Evolutionary conservation across 2,888 invertebrate genomes (phyloP), one percentile per base, ranked within the genome.

Genomic region (Protodeltote pygarga): DNA sequence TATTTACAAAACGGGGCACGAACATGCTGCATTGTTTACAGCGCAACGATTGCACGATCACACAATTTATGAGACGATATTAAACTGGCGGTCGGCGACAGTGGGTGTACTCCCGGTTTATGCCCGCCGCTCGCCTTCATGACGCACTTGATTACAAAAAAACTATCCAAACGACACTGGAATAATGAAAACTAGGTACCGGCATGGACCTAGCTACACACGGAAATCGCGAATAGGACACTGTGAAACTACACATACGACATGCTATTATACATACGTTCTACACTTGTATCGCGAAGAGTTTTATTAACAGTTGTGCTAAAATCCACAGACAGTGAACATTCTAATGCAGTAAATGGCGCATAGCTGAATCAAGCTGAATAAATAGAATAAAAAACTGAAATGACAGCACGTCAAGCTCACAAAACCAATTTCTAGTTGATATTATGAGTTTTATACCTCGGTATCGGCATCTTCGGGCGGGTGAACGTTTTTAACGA

Each of bases 281-380:
- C 75, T 77, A 75, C 78, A 82, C 79, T 76, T 71, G 61, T 68
- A 64, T 65, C 63, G 61, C 65, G 69, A 57, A 46, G 65, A 61
- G 77, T 77, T 82, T 79, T 80, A 81, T 82, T 80, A 80, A 79
- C 75, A 77, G 78, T 80, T 71, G 75, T 74, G 75, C 79, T 80
- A 73, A 81, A 81, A 85, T 81, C 75, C 76, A 77, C 81, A 84
- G 79, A 82, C 82, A 83, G 77, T 65, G 65, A 73, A 73, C 75
- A 79, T 79, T 87, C 80, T 88, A 86, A 82, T 87, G 85, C 83
- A 89, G 83, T 84, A 81, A 91, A 91, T 91, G 91, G 91, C 91
- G 91, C 87, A 90, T 88, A 89, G 83, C 81, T 85, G 79, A 86
- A 83, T 87, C 82, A 84, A 88, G 79, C 81, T 85, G 85, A 89